Evolutionary conservation across 2,888 invertebrate genomes (phyloP).

Genomic region (Tillus elongatus): DNA sequence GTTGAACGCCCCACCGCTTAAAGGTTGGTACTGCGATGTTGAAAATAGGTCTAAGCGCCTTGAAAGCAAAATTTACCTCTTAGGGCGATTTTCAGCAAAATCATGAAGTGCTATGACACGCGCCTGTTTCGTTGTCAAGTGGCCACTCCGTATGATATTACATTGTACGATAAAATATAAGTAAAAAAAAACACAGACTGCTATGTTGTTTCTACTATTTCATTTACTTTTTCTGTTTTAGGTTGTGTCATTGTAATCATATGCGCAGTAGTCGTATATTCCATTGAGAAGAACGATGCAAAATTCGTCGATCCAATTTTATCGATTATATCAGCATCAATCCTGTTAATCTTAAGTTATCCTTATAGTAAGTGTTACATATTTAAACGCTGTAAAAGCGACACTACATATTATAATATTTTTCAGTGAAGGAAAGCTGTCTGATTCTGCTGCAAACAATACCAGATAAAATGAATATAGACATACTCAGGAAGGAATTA

Average conservation of each 20-base stretch:
- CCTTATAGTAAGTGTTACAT: constrained; percentile 64
- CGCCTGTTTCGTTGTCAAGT: too few species aligned
- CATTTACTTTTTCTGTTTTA: constrained; percentile 36
- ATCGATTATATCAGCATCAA: constrained; percentile 63
- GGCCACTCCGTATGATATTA: too few species aligned
- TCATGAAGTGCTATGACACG: too few species aligned
- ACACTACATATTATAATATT: constrained; percentile 12
- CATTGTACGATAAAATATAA: too few species aligned
- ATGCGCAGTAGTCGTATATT: constrained; percentile 52
- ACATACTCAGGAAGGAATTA: constrained; percentile 56
- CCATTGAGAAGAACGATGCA: constrained; percentile 47
- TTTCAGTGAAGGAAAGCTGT: constrained; percentile 79
- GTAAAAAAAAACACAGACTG: too few species aligned
- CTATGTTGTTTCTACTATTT: too few species aligned
- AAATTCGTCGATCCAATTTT: constrained; percentile 68
- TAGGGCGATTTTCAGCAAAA: too few species aligned
- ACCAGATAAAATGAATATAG: constrained; percentile 77
- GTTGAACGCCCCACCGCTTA: too few species aligned
- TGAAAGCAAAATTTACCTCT: too few species aligned
- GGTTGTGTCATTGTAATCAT: constrained; percentile 69
- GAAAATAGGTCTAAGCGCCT: too few species aligned
- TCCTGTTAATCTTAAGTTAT: constrained; percentile 65
- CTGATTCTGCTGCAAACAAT: constrained; percentile 86
- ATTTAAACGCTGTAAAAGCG: background rate
- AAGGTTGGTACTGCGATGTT: too few species aligned